Evolutionary conservation across 2,888 invertebrate species (phyloP).

Genomic region (Acronicta psi): DNA sequence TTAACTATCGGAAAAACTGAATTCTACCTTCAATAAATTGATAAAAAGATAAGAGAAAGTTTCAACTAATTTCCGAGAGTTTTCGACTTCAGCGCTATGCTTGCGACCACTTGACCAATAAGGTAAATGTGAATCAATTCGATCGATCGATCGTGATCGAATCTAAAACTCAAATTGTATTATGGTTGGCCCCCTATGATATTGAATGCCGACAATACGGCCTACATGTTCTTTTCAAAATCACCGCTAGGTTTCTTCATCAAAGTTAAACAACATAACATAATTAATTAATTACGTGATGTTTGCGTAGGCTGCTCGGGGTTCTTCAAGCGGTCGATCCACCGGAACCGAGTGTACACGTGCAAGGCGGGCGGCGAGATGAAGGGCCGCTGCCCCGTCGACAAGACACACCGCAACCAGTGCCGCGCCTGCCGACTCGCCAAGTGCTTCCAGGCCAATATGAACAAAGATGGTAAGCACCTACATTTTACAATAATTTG

Average conservation of each 20-base stretch:
- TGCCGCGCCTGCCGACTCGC: conserved; percentile 98
- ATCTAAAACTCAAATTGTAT: too few relatives aligned
- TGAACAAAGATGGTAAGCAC: conserved; percentile 99
- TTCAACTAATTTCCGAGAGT: too few relatives aligned
- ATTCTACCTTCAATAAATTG: too few relatives aligned
- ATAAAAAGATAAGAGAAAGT: too few relatives aligned
- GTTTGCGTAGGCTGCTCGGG: conserved; percentile 94
- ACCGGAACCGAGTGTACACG: conserved; percentile 98
- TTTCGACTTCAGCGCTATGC: too few relatives aligned
- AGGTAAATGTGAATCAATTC: too few relatives aligned
- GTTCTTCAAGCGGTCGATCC: conserved; percentile 98
- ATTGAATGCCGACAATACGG: neutral
- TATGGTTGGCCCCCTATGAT: too few relatives aligned
- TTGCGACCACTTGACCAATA: too few relatives aligned
- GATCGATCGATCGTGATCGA: too few relatives aligned
- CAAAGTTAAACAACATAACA: neutral
- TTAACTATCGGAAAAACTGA: too few relatives aligned
- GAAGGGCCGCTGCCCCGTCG: conserved; percentile 98
- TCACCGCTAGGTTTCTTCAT: neutral
- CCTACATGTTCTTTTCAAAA: neutral
- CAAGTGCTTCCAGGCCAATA: conserved; percentile 98
- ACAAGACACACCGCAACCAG: conserved; percentile 99
- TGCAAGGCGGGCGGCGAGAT: conserved; percentile 98
- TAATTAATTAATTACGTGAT: conserved; percentile 6
- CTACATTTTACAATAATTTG: neutral